Evolutionary conservation across 2,113 vertebrate genomes (phyloP).

Genomic region (Gymnorhina tibicen): DNA sequence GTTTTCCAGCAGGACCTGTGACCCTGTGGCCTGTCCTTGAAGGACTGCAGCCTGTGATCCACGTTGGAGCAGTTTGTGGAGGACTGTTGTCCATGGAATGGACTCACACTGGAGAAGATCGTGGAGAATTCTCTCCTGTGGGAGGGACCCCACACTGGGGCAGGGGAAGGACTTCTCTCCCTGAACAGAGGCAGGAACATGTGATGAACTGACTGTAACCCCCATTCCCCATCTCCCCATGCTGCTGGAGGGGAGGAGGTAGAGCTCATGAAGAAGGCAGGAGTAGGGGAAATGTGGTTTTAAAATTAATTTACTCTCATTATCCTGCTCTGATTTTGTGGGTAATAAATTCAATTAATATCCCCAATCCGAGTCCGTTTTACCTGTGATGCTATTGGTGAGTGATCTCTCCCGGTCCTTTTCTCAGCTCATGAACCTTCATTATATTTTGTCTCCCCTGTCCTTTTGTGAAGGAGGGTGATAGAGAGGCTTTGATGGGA

Average conservation of each 20-base stretch:
- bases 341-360: not conserved
- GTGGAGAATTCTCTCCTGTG: not conserved
- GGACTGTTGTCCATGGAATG: not conserved
- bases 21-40: not conserved
- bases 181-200: fast-evolving
- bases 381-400: not conserved
- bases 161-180: not conserved
- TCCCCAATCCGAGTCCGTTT: fast-evolving
- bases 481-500: not conserved
- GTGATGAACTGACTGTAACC: not conserved
- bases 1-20: not conserved
- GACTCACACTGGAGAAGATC: not conserved
- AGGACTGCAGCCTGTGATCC: not conserved
- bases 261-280: not conserved
- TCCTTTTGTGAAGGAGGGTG: not conserved
- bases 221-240: not conserved
- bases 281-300: not conserved
- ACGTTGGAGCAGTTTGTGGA: not conserved
- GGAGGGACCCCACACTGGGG: too few species aligned
- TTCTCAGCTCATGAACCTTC: not conserved
- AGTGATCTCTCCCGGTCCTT: not conserved
- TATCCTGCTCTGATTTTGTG: not conserved
- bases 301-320: not conserved
- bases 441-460: not conserved
- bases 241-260: not conserved